These are phyloP conservation scores for Melolontha melolontha DNA, from an alignment of 2,888 invertebrate genomes.

Conservation along the genomic window DNA sequence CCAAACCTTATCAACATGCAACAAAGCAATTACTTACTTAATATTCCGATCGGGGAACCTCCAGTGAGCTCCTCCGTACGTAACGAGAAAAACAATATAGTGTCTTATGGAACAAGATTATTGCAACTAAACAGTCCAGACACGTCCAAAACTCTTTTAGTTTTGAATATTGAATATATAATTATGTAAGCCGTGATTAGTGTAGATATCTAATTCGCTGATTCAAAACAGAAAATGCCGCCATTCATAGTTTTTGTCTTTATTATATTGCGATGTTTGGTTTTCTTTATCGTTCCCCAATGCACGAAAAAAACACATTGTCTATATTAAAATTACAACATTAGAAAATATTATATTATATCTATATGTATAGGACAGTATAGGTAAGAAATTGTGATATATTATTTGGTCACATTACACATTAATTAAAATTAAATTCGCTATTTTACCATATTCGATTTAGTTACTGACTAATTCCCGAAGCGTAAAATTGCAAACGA, in stretches of 20 bases:
- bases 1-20: constrained; percentile 53
- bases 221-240: constrained; percentile 40
- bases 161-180: constrained; percentile 43
- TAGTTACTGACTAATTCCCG: too few relatives aligned
- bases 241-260: constrained; percentile 6
- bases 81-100: constrained; percentile 52
- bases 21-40: constrained; percentile 51
- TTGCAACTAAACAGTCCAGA: constrained; percentile 46
- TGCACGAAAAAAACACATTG: too few relatives aligned
- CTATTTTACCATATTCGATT: too few relatives aligned
- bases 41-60: constrained; percentile 49
- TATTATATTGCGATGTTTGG: background rate
- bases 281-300: too few relatives aligned
- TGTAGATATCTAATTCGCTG: constrained; percentile 34
- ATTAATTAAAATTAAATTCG: too few relatives aligned
- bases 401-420: too few relatives aligned
- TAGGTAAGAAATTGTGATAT: too few relatives aligned
- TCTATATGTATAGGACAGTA: too few relatives aligned
- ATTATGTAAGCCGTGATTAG: constrained; percentile 34
- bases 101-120: constrained; percentile 45
- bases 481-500: too few relatives aligned
- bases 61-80: constrained; percentile 49
- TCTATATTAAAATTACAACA: too few relatives aligned
- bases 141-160: constrained; percentile 39
- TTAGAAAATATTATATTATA: too few relatives aligned